Evolutionary conservation across 2,888 invertebrate genomes (phyloP), one percentile per base, ranked within the genome.

Genomic region (Charanyca ferruginea): DNA sequence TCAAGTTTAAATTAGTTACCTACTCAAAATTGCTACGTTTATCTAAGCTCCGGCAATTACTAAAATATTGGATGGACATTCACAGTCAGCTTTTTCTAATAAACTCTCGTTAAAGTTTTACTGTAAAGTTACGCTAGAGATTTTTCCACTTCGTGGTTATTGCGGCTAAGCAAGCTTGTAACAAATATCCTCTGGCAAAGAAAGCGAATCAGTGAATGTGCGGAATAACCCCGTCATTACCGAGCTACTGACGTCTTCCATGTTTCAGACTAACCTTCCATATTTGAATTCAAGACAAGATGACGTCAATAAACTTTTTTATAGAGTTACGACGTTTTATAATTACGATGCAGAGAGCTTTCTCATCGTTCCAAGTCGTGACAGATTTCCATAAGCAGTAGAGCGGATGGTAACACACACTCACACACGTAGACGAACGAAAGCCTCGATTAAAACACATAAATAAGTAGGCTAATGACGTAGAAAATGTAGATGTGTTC

Each of bases 381-480:
- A 82, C 72, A 73, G 72, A 80, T 81, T 80, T 81, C 75, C 68
- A 76, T 80, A 82, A 75, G 61, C 57, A 65, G 55, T 48, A 23
- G 22, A 66, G 67, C 53, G 65, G 44, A 72, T 58, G 60, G 53
- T 32, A 23, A 52, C n/a, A n/a, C n/a, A n/a, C n/a, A n/a, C n/a
- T 58, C 65, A 64, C 35, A 70, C 51, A 48, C 51, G 42, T 51
- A 52, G 48, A 70, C 41, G 65, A 64, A 68, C 49, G 66, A 65
- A 72, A 51, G 60, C 35, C 53, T 67, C 53, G 35, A 67, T 68
- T 66, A 61, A 74, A 59, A 51, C 49, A 49, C 58, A 66, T 71
- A 60, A 67, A 68, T 80, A 76, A 69, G 66, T 80, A 66, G 79
- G 73, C 58, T 80, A 80, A 80, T 80, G 75, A 75, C 65, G 67